These are phyloP conservation scores for Phalacrocorax brasilianus DNA, from an alignment of 2,113 vertebrate species.

Conservation along the genomic window DNA sequence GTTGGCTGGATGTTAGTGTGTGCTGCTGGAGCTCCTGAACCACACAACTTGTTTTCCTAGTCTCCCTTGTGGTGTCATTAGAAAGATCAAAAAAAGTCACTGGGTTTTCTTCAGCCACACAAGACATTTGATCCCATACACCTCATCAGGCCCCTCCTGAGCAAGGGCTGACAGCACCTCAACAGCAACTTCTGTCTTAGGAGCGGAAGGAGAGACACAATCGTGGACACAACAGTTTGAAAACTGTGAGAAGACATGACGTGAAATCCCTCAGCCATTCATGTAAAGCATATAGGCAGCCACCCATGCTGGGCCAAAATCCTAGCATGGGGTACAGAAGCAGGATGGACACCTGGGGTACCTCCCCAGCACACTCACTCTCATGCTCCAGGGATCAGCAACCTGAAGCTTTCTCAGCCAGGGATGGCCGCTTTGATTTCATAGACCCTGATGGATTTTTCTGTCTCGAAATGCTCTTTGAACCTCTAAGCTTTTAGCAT, in stretches of 20 bases:
- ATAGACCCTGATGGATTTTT: background rate
- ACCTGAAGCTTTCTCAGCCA: background rate
- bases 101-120: background rate
- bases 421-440: background rate
- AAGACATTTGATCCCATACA: background rate
- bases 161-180: background rate
- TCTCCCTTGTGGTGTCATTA: background rate
- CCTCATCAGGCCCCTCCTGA: background rate
- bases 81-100: conserved; percentile 21
- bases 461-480: background rate
- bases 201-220: background rate
- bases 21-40: background rate
- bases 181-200: background rate
- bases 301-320: background rate
- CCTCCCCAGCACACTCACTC: background rate
- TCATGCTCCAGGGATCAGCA: background rate
- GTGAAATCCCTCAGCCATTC: background rate
- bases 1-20: background rate
- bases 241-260: background rate
- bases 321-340: background rate
- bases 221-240: accelerated
- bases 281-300: accelerated
- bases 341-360: background rate
- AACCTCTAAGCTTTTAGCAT: conserved; percentile 2
- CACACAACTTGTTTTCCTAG: background rate